Percentiles rank a stretch among this genome's conserved stretches.
Conservation (phyloP, 2,797 vertebrate species). For the Luscinia megarhynchos region DNA sequence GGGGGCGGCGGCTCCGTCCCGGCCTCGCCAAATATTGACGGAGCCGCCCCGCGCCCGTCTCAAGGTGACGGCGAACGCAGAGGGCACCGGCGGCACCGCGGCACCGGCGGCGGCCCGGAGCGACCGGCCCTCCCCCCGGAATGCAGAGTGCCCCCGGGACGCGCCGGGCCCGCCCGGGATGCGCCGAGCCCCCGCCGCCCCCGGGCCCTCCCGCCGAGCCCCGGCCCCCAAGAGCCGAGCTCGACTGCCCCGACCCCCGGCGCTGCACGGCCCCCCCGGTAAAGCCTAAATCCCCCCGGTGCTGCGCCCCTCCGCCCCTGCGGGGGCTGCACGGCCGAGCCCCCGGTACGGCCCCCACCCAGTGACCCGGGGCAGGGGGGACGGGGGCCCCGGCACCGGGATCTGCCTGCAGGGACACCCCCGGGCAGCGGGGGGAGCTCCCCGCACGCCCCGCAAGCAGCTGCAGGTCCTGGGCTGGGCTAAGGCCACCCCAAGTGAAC, state of each 20-base stretch:
- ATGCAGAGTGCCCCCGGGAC: background rate
- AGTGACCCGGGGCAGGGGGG: background rate
- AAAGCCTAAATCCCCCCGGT: background rate
- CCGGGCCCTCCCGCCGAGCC: background rate
- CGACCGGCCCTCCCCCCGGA: background rate
- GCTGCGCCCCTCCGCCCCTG: background rate
- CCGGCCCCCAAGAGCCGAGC: background rate
- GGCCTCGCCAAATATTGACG: slow-evolving; percentile 58
- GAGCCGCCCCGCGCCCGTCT: background rate
- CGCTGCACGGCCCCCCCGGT: background rate
- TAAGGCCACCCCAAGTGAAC: too few species aligned
- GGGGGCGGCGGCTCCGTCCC: slow-evolving; percentile 23
- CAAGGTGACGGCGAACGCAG: slow-evolving; percentile 16
- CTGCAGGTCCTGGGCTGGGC: background rate
- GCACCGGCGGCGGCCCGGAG: background rate
- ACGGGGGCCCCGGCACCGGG: background rate
- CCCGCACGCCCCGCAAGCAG: background rate
- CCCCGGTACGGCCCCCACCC: background rate
- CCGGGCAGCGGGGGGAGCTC: background rate
- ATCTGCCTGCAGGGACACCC: background rate
- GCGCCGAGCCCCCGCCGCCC: too few species aligned
- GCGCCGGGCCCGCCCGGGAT: too few species aligned
- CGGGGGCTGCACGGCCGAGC: background rate
- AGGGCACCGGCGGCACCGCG: slow-evolving; percentile 11
- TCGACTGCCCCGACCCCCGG: background rate